A percentile compares a stretch with the other conserved stretches of the same genome.
Conservation (phyloP, 2,113 vertebrate genomes). For the Phocoena phocoena region DNA sequence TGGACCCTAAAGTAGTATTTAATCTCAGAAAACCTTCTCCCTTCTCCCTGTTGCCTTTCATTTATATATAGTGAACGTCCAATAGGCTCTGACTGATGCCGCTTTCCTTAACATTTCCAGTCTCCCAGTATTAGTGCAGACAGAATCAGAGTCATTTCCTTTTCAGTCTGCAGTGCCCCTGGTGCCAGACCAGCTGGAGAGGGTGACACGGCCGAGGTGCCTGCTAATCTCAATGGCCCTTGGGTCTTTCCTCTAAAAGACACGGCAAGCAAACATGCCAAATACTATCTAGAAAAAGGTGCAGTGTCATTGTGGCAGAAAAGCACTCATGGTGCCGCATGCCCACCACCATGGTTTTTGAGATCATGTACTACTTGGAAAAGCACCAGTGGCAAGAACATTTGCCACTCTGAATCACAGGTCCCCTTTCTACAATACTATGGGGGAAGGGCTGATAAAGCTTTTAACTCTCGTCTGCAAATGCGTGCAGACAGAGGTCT, state of each 20-base stretch:
- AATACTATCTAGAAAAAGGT: constrained; percentile 75
- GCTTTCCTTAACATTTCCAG: constrained; percentile 57
- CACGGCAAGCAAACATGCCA: constrained; percentile 81
- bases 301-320: constrained; percentile 65
- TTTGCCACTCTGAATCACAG: constrained; percentile 83
- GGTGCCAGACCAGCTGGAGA: constrained; percentile 39
- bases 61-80: neutral
- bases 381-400: constrained; percentile 88
- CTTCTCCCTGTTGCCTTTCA: neutral
- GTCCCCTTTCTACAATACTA: neutral
- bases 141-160: constrained; percentile 63
- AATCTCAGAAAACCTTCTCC: neutral
- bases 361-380: constrained; percentile 73
- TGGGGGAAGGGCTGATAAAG: constrained; percentile 60
- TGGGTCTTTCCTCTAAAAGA: constrained; percentile 79
- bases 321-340: constrained; percentile 63
- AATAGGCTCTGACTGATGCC: constrained; percentile 50
- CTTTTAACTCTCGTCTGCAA: constrained; percentile 71
- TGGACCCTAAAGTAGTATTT: neutral
- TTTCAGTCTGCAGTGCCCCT: constrained; percentile 25
- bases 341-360: constrained; percentile 69
- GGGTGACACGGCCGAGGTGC: constrained; percentile 54
- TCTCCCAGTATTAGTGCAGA: constrained; percentile 57
- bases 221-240: constrained; percentile 75
- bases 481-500: constrained; percentile 78